Base-by-base conservation (phyloP, 2,113 vertebrate genomes). In the Lutjanus erythropterus region DNA sequence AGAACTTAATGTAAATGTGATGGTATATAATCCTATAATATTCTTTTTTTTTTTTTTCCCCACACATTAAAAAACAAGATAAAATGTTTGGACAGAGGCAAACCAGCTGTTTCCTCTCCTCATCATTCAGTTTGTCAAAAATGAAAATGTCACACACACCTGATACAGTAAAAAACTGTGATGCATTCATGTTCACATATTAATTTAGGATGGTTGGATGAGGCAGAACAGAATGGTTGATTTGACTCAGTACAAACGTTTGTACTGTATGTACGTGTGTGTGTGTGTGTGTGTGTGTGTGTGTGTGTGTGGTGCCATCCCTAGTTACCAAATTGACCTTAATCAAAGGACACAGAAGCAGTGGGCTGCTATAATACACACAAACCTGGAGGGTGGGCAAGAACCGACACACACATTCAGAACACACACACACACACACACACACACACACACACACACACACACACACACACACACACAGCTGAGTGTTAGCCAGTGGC, bases 291-390 rank as follows among this genome's bases (percentile, higher is more conserved):
- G 62, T 44, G 77, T 71, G 80, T 62, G 60, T 53, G 44, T 29
- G 19, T 41, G 39, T 15, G 59, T 2, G 10, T 87, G 66, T 77
- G 62, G 84, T 85, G 67, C 80, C 73, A 84, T 71, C 80, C 55
- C 60, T 31, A 41, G 85, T 87, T 80, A 80, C 78, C n/a, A 89
- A 84, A 75, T 75, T 84, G 86, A 89, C 87, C 89, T 91, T 89
- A 86, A 91, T 89, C 52, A 88, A 84, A 88, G 87, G 85, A 89
- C 87, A 83, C 87, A 86, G 71, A 81, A 88, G 86, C 84, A 88
- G 81, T 55, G 78, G 84, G 67, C 56, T 25, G 44, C 81, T 75
- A 71, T 37, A 80, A 89, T 33, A 82, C 79, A 87, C 75, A 86
- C 73, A 85, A 53, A 85, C 73, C 89, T 86, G 78, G 42, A 83